Evolutionary conservation across 2,113 vertebrate species (phyloP), one percentile per base, ranked within the genome.

Genomic region (Lates calcarifer): DNA sequence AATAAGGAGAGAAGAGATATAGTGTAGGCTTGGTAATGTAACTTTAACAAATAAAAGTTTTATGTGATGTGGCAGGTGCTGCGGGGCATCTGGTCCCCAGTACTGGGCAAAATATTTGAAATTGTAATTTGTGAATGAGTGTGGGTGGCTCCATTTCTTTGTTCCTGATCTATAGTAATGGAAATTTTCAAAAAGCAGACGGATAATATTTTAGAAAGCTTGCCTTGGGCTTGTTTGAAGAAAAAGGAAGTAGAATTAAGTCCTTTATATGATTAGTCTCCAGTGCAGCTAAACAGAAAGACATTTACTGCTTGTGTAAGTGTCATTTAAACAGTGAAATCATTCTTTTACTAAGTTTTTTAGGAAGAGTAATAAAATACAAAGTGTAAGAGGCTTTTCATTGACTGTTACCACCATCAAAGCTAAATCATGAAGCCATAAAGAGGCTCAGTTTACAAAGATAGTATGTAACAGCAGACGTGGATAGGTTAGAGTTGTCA

Each of bases 81-180:
- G 65, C 31, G 3, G 83, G 79, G 77, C 80, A 79, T 76, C 66
- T 15, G 14, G 24, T 22, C 71, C 20, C 55, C 45, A 18, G 51
- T 77, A 49, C 47, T 26, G 43, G 65, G 55, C 43, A 65, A 47
- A 67, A 77, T 29, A 88, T 89, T 65, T 79, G 10, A 87, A 83
- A 81, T 65, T 91, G 45, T 82, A 79, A 87, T 88, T 84, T 73
- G 33, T 81, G 71, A 68, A 61, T 53, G 43, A 28, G 24, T 33
- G 77, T 71, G 57, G 73, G 81, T 69, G 64, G 56, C 17, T 81
- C 45, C 29, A 37, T 74, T 68, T 68, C 64, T 65, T 55, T 86
- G 74, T 35, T 57, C 11, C 53, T 70, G 47, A 86, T 64, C 39
- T 84, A 41, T 29, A 14, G 29, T 57, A 76, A 85, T 70, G 28